Evolutionary conservation across 2,888 invertebrate genomes (phyloP).

Genomic region (Heteromurus nitidus): DNA sequence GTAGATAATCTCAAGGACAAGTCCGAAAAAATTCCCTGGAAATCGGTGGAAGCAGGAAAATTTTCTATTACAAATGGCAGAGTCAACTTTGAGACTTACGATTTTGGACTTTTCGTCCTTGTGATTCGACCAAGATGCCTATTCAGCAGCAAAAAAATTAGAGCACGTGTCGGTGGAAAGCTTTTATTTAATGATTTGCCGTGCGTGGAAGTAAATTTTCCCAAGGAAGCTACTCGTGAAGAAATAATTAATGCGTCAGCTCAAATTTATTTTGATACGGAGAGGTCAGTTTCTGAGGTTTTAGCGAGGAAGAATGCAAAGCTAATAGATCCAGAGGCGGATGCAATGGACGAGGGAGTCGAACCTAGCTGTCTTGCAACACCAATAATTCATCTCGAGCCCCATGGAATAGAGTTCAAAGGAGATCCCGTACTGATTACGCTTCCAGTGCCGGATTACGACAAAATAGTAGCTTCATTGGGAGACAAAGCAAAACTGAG

Average conservation of each 20-base stretch:
- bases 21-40: conserved; percentile 17
- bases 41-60: conserved; percentile 12
- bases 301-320: not conserved
- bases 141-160: conserved; percentile 66
- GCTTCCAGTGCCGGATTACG: conserved; percentile 74
- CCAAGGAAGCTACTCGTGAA: conserved; percentile 70
- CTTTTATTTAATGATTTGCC: conserved; percentile 71
- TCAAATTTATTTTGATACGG: conserved; percentile 73
- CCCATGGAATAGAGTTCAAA: conserved; percentile 73
- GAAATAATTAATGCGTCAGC: conserved; percentile 72
- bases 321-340: not conserved
- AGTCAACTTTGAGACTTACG: conserved; percentile 46
- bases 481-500: conserved; percentile 66
- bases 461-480: conserved; percentile 54
- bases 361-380: conserved; percentile 69
- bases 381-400: conserved; percentile 74
- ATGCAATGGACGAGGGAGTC: not conserved
- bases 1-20: conserved; percentile 15
- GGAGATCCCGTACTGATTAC: conserved; percentile 71
- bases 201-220: conserved; percentile 74
- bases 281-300: conserved; percentile 62
- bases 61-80: conserved; percentile 26
- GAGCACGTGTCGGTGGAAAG: conserved; percentile 70
- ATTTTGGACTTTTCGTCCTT: conserved; percentile 74
- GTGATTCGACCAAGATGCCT: conserved; percentile 73